These are phyloP conservation scores for Cathartes aura DNA, from an alignment of 2,113 vertebrate genomes.

Conservation along the genomic window DNA sequence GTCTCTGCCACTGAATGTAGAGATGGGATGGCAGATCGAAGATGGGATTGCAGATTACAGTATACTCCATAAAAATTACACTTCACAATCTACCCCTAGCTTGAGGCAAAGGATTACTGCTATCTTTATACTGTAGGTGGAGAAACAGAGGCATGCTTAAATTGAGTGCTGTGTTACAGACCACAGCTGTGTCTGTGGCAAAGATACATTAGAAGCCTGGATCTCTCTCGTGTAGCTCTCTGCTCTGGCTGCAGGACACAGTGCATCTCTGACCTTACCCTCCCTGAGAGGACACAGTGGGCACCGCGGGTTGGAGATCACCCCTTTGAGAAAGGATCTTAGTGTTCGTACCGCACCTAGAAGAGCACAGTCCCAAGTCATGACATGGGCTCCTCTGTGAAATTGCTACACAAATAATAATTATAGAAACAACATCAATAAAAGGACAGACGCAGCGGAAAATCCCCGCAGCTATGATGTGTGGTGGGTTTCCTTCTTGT, in stretches of 20 bases:
- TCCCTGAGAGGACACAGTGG: background rate
- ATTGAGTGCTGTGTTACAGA: background rate
- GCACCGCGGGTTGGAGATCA: accelerated
- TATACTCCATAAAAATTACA: background rate
- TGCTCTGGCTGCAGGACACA: background rate
- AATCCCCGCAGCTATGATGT: background rate
- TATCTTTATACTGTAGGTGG: background rate
- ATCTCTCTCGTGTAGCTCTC: background rate
- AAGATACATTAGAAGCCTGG: background rate
- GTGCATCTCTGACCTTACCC: background rate
- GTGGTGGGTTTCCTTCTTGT: background rate
- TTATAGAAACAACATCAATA: background rate
- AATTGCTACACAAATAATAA: background rate
- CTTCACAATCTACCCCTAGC: background rate
- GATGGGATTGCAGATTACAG: background rate
- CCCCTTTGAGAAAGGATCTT: background rate
- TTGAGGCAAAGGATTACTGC: background rate
- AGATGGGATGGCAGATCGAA: background rate
- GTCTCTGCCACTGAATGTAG: background rate
- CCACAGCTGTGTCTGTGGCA: background rate
- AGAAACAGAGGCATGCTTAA: background rate
- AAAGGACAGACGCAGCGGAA: accelerated
- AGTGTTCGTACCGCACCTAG: background rate
- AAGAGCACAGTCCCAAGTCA: background rate
- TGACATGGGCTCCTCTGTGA: background rate